Base-by-base conservation (phyloP, 2,888 invertebrate species). In the Ectemnius lituratus region DNA sequence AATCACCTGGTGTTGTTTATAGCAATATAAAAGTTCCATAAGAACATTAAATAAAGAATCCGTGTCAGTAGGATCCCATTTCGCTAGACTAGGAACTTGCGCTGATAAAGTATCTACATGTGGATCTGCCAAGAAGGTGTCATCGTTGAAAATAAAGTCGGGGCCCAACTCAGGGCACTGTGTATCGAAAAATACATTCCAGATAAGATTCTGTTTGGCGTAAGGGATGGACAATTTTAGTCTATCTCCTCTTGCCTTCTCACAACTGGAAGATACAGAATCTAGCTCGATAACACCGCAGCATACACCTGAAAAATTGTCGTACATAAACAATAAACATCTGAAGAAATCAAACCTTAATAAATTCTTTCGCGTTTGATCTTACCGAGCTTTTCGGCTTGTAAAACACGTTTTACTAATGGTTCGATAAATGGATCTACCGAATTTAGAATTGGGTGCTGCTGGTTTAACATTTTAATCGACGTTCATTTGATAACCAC, bases 141-240 rank as follows among this genome's bases (percentile, higher is more conserved):
- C 93, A 88, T 95, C 95, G 80, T 94, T 93, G 89, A 96, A 95
- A 84, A 94, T 92, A 86, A 96, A 95, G 88, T 96, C 96, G 0
- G 96, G 95, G 4, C 95, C 94, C 85, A 94, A 93, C 89, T 94
- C 93, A 5, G 94, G 94, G 62, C 91, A 91, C 16, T 92, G 90
- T 0, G 92, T 90, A 87, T 95, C 94, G 90, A 96, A 96, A 73
- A 95, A 91, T 14, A 96, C 92, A 85, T 95, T 94, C 95, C 95
- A 95, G 80, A 92, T 92, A 4, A 96, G 88, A 73, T 92, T 92
- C 78, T 93, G 93, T 2, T 94, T 94, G 74, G 95, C 95, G 88
- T 94, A 96, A 0, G 96, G 95, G 66, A 96, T 92, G 18, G 93
- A 92, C 62, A 96, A 86, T 57, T 93, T 92, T 84, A 95, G 94